A percentile compares a stretch with the other conserved stretches of the same genome.
Conservation (phyloP, 1,140 invertebrate genomes). For the Fragariocoptes setiger region DNA sequence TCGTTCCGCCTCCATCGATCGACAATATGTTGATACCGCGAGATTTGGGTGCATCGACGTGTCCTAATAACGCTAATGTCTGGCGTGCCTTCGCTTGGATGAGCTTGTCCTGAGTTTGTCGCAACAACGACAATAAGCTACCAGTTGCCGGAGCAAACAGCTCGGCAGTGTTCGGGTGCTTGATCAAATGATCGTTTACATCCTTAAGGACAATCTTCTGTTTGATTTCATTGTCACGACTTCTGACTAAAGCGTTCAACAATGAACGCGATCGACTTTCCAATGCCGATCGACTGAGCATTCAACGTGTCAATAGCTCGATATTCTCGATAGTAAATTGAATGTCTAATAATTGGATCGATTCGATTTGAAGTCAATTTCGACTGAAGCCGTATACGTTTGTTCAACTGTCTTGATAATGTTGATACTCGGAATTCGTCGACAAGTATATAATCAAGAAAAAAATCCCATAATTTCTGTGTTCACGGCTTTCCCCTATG, state of each 20-base stretch:
- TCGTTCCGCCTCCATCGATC: constrained; percentile 53
- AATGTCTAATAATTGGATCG: too few relatives aligned
- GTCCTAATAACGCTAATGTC: constrained; percentile 37
- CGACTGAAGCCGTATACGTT: too few relatives aligned
- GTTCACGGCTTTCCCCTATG: too few relatives aligned
- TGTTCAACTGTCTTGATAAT: too few relatives aligned
- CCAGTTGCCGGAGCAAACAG: neutral
- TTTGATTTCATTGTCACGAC: neutral
- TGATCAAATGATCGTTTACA: neutral
- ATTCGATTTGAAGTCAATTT: too few relatives aligned
- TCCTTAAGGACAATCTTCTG: neutral
- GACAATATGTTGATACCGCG: constrained; percentile 44
- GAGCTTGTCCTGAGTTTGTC: constrained; percentile 7
- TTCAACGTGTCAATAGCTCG: too few relatives aligned
- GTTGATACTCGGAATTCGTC: too few relatives aligned
- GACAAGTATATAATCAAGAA: too few relatives aligned
- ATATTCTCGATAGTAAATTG: too few relatives aligned
- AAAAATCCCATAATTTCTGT: too few relatives aligned
- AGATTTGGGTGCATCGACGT: constrained; percentile 30
- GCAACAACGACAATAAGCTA: neutral
- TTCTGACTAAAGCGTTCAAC: neutral
- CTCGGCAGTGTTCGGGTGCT: neutral
- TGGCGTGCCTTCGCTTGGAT: constrained; percentile 18
- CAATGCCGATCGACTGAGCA: neutral
- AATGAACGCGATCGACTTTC: neutral